Percentiles rank a stretch among this genome's conserved stretches.
Conservation (phyloP, 2,797 vertebrate species). For the Squalus acanthias region DNA sequence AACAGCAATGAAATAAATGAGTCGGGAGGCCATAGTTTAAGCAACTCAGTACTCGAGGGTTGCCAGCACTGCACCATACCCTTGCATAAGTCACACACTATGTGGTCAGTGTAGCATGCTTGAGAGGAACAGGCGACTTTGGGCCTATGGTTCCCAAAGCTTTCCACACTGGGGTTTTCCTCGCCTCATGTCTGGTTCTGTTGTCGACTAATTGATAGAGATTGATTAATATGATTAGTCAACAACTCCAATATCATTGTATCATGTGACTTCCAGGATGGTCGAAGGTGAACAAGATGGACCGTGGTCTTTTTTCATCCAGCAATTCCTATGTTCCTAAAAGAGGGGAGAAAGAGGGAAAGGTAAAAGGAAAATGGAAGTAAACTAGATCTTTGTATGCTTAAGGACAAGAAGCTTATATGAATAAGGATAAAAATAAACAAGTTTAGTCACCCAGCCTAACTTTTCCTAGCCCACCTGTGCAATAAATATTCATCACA, state of each 20-base stretch:
- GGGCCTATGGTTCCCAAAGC: background rate
- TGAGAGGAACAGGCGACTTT: background rate
- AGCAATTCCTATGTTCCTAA: background rate
- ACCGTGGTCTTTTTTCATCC: background rate
- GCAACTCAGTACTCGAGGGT: background rate
- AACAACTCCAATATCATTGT: background rate
- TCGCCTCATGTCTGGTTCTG: background rate
- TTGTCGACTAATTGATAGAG: background rate
- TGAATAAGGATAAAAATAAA: background rate
- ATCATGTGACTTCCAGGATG: background rate
- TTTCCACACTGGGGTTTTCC: background rate
- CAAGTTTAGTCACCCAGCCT: background rate
- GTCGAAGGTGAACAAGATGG: background rate
- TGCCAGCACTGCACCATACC: background rate
- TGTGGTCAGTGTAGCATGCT: background rate
- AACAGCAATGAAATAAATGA: background rate
- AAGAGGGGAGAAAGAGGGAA: background rate
- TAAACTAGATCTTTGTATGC: background rate
- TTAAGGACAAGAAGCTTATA: background rate
- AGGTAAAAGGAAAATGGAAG: background rate
- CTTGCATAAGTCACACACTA: background rate
- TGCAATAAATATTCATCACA: background rate
- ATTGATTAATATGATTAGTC: background rate
- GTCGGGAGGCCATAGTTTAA: background rate
- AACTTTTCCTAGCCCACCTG: background rate